Evolutionary conservation across 2,797 vertebrate genomes (phyloP).

Genomic region (Lithobates sylvaticus): DNA sequence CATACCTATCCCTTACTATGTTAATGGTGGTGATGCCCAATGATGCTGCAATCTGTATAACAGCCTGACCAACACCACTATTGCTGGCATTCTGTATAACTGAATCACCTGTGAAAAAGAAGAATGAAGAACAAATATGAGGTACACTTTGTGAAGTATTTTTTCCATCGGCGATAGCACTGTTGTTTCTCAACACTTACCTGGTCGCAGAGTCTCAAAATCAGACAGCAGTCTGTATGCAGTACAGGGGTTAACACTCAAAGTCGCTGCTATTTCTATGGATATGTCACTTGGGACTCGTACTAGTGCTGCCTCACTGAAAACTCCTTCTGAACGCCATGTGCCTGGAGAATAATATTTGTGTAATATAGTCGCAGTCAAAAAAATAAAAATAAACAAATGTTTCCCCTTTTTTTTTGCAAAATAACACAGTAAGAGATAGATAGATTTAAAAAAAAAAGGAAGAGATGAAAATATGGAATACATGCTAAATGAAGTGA

Average conservation of each 20-base stretch:
- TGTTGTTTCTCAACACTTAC: conserved; percentile 67
- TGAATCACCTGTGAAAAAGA: conserved; percentile 82
- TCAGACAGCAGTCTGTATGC: conserved; percentile 91
- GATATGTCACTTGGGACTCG: conserved; percentile 84
- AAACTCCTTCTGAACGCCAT: conserved; percentile 85
- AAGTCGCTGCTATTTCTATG: conserved; percentile 86
- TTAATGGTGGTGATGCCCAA: conserved; percentile 90
- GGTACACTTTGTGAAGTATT: neutral
- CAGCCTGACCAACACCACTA: conserved; percentile 94
- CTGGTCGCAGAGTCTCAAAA: conserved; percentile 87
- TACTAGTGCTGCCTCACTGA: conserved; percentile 78
- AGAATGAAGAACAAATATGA: conserved; percentile 41
- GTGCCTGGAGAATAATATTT: conserved; percentile 78
- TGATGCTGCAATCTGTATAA: conserved; percentile 93
- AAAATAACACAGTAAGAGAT: neutral
- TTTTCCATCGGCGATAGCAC: neutral
- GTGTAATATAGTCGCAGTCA: neutral
- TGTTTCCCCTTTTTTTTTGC: neutral
- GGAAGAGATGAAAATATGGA: too few relatives aligned
- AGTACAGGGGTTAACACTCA: conserved; percentile 94
- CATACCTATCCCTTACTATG: conserved; percentile 89
- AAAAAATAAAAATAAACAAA: too few relatives aligned
- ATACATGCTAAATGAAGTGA: neutral
- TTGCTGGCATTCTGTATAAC: conserved; percentile 96
- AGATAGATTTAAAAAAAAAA: neutral